Base-by-base conservation (phyloP, 1,140 invertebrate species). In the Cephus cinctus region DNA sequence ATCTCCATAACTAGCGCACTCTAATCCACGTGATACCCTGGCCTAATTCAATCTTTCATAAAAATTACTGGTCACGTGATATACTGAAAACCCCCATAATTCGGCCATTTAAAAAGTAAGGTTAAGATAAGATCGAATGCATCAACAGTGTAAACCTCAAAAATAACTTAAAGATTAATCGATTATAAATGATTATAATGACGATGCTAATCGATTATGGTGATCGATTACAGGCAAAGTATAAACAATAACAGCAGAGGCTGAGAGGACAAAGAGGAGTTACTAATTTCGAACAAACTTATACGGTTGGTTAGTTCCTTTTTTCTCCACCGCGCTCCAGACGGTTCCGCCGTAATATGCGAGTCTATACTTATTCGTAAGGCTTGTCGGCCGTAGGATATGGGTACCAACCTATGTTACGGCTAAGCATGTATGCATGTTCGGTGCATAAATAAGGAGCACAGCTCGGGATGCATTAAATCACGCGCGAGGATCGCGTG, bases 391-490 rank as follows among this genome's bases (percentile, higher is more conserved):
- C 47, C 57, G 48, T 45, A 55, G 66, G 59, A 64, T 68, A 67
- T 63, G 61, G 61, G 57, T 57, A 63, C 65, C 59, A 56, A 54
- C 56, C 61, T 47, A 19, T 34, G 14, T 15, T 54, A 61, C 54
- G 54, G 57, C 62, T 63, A 63, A 64, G 50, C 57, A 59, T 66
- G 66, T 65, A 65, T 67, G 57, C 60, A 71, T 72, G 66, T 65
- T 72, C 62, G 65, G 63, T 65, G 66, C 69, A 75, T 75, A 76
- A 75, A 76, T 74, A 74, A 71, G 63, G 54, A 69, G 67, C 64
- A 60, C 59, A 58, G 63, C 57, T 58, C 63, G 55, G 50, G 59
- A 54, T 56, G 67, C 55, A 73, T 74, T 73, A 74, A 74, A 74
- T 74, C 69, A 69, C 59, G 62, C 45, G 53, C 62, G 62, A 53